Evolutionary conservation across 2,888 invertebrate species (phyloP).

Genomic region (Parthenolecanium corni): DNA sequence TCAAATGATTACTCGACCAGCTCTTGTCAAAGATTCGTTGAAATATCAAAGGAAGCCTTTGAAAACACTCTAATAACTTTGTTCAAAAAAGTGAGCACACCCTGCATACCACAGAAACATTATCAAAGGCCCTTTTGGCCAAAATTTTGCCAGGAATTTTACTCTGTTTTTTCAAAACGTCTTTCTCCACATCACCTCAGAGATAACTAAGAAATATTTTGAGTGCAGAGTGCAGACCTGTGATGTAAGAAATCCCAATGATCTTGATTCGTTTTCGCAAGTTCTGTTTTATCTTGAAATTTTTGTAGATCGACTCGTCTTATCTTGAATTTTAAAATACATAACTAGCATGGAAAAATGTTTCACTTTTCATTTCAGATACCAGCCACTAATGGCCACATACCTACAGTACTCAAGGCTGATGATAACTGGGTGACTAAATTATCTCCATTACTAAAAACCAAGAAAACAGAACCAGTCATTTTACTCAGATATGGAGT

Average conservation of each 20-base stretch:
- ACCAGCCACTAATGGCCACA: neutral
- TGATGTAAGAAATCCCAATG: too few species aligned
- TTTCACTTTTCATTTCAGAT: neutral
- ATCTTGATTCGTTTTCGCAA: too few species aligned
- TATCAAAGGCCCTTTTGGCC: too few species aligned
- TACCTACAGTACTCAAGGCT: slow-evolving; percentile 1
- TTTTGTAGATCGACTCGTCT: too few species aligned
- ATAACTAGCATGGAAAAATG: too few species aligned
- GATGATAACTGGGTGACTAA: slow-evolving; percentile 16
- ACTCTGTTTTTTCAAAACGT: neutral
- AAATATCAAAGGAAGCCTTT: neutral
- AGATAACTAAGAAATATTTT: too few species aligned
- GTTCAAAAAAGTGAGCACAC: slow-evolving; percentile 10
- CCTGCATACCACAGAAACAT: too few species aligned
- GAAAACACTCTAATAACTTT: neutral
- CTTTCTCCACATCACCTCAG: neutral
- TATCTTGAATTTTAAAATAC: too few species aligned
- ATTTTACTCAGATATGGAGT: slow-evolving; percentile 6
- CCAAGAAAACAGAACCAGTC: neutral
- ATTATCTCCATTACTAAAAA: slow-evolving; percentile 1
- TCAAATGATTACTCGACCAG: neutral
- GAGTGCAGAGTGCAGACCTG: too few species aligned
- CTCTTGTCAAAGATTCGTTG: slow-evolving; percentile 1
- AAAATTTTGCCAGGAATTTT: too few species aligned
- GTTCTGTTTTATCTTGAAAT: too few species aligned